phyloP scores from a whole-genome alignment of 2,888 invertebrate species.

The Leptogaster cylindrica region DNA sequence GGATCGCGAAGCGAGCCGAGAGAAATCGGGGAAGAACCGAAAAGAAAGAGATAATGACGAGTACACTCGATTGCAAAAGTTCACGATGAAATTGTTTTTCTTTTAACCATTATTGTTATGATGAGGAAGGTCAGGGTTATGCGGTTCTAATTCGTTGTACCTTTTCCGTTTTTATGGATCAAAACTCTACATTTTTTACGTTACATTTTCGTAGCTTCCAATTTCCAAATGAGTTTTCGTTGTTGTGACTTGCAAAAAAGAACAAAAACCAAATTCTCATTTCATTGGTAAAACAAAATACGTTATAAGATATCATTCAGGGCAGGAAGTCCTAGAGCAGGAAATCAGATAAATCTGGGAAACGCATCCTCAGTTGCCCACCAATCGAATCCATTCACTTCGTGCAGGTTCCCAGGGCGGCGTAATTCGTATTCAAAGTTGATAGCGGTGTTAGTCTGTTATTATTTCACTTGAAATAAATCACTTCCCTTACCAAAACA shows the following conservation, averaged over 20 bases:
- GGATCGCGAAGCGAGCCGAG: conserved; percentile 7
- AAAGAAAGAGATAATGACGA: conserved; percentile 7
- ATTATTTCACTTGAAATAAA: conserved; percentile 48
- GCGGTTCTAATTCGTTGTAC: no score
- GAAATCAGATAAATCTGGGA: conserved; percentile 41
- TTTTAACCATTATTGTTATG: conserved; percentile 17
- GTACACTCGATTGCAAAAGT: no score
- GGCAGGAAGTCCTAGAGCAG: conserved; percentile 21
- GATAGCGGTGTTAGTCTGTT: conserved; percentile 43
- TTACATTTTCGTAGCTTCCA: background rate
- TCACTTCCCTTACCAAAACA: conserved; percentile 46
- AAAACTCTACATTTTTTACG: background rate
- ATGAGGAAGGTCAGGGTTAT: conserved; percentile 26
- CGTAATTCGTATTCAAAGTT: conserved; percentile 38
- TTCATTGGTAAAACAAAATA: background rate
- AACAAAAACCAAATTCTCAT: background rate
- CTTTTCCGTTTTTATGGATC: conserved; percentile 26
- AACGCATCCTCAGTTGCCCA: conserved; percentile 21
- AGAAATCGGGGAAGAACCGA: conserved; percentile 3
- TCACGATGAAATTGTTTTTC: no score
- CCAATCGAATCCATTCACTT: background rate
- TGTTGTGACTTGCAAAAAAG: background rate
- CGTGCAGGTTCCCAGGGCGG: conserved; percentile 14
- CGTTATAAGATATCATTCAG: background rate
- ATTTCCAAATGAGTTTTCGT: background rate